Percentiles rank a stretch among this genome's conserved stretches.
Evolutionary conservation across 1,140 invertebrate species (phyloP).

Genomic region (Anthonomus grandis): DNA sequence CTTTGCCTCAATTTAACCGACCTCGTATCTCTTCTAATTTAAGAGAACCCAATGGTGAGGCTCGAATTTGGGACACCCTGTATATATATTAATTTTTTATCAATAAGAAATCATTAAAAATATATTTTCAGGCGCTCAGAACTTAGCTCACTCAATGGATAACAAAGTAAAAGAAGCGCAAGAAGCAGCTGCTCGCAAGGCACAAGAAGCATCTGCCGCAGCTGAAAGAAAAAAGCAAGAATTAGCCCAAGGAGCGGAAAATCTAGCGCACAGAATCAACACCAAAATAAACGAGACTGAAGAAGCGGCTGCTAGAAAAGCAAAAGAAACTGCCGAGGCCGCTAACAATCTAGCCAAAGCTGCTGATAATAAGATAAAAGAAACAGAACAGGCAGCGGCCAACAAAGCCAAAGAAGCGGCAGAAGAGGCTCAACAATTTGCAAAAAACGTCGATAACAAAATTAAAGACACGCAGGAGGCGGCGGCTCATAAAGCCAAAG

Average conservation of each 20-base stretch:
- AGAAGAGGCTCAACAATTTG: conserved; percentile 13
- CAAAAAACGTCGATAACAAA: conserved; percentile 15
- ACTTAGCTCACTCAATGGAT: conserved; percentile 21
- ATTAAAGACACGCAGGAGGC: conserved; percentile 6
- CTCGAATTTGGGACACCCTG: no score
- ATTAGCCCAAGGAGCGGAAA: conserved; percentile 5
- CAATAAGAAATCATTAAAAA: no score
- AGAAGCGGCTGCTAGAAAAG: conserved; percentile 20
- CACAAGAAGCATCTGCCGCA: conserved; percentile 4
- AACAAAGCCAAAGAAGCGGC: conserved; percentile 6
- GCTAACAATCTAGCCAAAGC: conserved; percentile 22
- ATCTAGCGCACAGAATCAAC: conserved; percentile 13
- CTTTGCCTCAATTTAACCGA: no score
- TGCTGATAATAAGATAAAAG: conserved; percentile 22
- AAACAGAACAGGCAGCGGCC: conserved; percentile 9
- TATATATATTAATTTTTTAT: conserved; percentile 6
- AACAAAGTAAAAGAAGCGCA: conserved; percentile 22
- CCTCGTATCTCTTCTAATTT: no score
- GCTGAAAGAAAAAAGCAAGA: neutral
- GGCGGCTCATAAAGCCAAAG: conserved; percentile 5
- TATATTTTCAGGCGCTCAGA: conserved; percentile 25
- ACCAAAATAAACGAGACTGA: conserved; percentile 20
- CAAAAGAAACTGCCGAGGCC: conserved; percentile 21
- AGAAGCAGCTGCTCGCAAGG: conserved; percentile 13
- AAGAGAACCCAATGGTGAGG: no score